A percentile compares a stretch with the other conserved stretches of the same genome.
These are phyloP conservation scores for Ciona savignyi DNA, from an alignment of 23 tunicate species.

Conservation along the genomic window DNA sequence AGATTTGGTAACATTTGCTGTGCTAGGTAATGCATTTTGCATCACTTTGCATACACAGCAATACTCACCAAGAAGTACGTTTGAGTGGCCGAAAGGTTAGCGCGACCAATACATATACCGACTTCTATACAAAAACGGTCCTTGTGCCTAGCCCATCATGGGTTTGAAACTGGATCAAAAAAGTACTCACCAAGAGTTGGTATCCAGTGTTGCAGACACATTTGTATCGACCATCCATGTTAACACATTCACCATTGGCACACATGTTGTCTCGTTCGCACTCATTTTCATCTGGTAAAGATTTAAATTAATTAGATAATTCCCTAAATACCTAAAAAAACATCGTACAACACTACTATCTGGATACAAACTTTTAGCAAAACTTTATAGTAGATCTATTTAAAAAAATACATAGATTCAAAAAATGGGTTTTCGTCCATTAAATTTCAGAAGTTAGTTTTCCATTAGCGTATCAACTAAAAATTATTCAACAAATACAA, in stretches of 20 bases:
- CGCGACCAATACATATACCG: slow-evolving; percentile 30
- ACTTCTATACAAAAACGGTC: slow-evolving; percentile 60
- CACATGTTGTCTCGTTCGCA: slow-evolving; percentile 83
- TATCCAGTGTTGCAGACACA: slow-evolving; percentile 78
- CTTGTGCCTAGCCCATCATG: slow-evolving; percentile 81
- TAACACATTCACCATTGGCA: slow-evolving; percentile 75
- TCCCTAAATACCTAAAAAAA: neutral
- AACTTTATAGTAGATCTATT: too few species aligned
- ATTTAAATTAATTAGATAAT: neutral
- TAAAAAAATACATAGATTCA: too few species aligned
- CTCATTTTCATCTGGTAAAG: slow-evolving; percentile 65
- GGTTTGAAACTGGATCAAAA: slow-evolving; percentile 47
- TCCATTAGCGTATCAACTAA: too few species aligned
- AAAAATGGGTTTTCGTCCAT: too few species aligned
- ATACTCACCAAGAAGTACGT: neutral
- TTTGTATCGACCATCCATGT: slow-evolving; percentile 79
- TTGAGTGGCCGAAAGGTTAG: neutral
- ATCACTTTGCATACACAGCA: too few species aligned
- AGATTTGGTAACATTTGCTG: too few species aligned
- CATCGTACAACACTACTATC: too few species aligned
- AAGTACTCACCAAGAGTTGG: slow-evolving; percentile 40
- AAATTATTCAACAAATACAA: too few species aligned
- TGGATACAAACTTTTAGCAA: too few species aligned
- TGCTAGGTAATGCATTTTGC: too few species aligned
- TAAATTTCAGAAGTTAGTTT: too few species aligned